Base-by-base conservation (phyloP, 2,797 vertebrate genomes). In the Cottoperca gobio region DNA sequence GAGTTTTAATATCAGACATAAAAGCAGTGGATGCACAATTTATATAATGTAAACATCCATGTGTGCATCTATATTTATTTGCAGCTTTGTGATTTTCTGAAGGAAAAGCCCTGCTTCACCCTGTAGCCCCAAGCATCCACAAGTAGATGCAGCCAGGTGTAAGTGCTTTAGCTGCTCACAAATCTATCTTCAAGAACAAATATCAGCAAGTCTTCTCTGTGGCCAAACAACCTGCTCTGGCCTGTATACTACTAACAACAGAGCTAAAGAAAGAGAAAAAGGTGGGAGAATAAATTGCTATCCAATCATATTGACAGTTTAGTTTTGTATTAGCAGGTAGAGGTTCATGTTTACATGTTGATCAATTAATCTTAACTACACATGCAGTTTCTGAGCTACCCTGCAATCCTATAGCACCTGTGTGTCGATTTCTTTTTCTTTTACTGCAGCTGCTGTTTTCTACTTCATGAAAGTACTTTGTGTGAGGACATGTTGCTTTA, bases 151-250 rank as follows among this genome's bases (percentile, higher is more conserved):
- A 70, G 65, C 75, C 59, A 33, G 60, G 58, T 54, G 37, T 71
- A 49, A 35, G 43, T 26, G 42, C 79, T 59, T 71, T 43, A 50
- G 37, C 57, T 21, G 48, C 68, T 68, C 42, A 73, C 64, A 89
- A 86, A 90, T 82, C 77, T 77, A 81, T 81, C 77, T 84, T 69
- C 55, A 70, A 83, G 70, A 71, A 79, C 78, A 89, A 90, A 88
- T 82, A 90, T 81, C 76, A 85, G 58, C 72, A 60, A 66, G 37
- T 80, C 31, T 79, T 90, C 84, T 88, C 86, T 82, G 67, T 74
- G 55, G 64, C 70, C 63, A 72, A 80, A 74, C 74, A 75, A 64
- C 52, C 35, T 77, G 61, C 59, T 50, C 31, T 60, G 54, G 58
- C 75, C 73, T 75, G 62, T 68, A 17, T 28, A 52, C 63, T 72